Conservation (phyloP, 2,888 invertebrate species). For the Bhutanitis thaidina region DNA sequence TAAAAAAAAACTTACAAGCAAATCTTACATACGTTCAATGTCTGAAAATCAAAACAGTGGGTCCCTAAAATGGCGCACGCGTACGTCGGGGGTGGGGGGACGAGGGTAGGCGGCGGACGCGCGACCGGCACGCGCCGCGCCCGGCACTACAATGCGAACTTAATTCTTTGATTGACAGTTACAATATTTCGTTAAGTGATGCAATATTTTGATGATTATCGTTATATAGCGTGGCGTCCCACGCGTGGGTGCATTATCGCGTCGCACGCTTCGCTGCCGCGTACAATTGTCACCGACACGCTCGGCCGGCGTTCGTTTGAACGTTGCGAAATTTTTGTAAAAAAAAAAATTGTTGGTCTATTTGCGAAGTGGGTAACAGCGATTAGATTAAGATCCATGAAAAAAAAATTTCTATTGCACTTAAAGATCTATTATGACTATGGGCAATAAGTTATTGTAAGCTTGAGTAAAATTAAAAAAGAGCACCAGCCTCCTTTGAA, state of each 20-base stretch:
- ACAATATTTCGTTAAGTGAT: constrained; percentile 81
- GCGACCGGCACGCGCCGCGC: constrained; percentile 51
- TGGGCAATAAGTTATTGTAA: too few species aligned
- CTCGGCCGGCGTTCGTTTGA: constrained; percentile 36
- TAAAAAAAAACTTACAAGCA: too few species aligned
- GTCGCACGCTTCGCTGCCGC: constrained; percentile 49
- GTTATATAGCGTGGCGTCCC: constrained; percentile 37
- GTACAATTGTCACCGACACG: constrained; percentile 27
- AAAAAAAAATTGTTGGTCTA: constrained; percentile 8
- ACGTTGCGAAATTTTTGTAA: constrained; percentile 5
- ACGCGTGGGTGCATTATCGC: constrained; percentile 54
- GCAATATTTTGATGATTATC: constrained; percentile 81
- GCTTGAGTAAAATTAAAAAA: too few species aligned
- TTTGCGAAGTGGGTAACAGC: not conserved
- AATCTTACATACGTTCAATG: constrained; percentile 33
- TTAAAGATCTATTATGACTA: too few species aligned
- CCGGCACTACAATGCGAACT: constrained; percentile 60
- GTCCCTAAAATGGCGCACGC: constrained; percentile 61
- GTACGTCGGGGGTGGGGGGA: too few species aligned
- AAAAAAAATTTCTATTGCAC: too few species aligned
- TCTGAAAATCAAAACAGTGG: constrained; percentile 66
- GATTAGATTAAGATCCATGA: too few species aligned
- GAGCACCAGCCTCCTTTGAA: too few species aligned
- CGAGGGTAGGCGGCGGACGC: constrained; percentile 45
- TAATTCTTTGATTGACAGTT: constrained; percentile 81